These are phyloP conservation scores for Rhyacophila evoluta DNA, from an alignment of 2,888 invertebrate species.

Conservation along the genomic window DNA sequence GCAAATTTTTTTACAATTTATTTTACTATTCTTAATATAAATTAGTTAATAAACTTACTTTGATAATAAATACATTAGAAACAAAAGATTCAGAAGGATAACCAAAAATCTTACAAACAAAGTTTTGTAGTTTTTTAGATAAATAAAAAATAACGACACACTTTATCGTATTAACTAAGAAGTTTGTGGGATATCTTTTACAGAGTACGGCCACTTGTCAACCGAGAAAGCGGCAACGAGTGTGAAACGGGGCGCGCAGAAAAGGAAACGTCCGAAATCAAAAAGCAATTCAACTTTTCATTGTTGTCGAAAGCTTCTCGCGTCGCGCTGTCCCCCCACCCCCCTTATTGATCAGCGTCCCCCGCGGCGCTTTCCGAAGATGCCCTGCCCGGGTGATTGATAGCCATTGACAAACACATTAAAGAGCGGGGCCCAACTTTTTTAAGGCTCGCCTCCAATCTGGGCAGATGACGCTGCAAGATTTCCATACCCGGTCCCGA, in stretches of 20 bases:
- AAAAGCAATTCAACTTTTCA: conserved; percentile 46
- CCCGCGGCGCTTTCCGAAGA: conserved; percentile 34
- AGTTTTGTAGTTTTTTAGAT: background rate
- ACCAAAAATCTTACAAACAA: background rate
- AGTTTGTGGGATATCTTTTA: background rate
- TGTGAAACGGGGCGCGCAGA: conserved; percentile 26
- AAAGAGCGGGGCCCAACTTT: conserved; percentile 49
- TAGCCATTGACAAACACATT: conserved; percentile 55
- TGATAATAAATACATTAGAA: background rate
- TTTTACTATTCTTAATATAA: too few relatives aligned
- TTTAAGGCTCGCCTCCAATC: conserved; percentile 50
- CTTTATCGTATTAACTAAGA: conserved; percentile 22
- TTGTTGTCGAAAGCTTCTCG: conserved; percentile 37
- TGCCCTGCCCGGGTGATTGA: conserved; percentile 49
- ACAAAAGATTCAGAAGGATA: background rate
- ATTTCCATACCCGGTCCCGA: conserved; percentile 48
- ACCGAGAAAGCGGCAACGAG: conserved; percentile 32
- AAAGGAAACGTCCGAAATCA: conserved; percentile 43
- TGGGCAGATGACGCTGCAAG: conserved; percentile 52
- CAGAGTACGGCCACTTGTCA: conserved; percentile 37
- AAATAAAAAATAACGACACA: conserved; percentile 22
- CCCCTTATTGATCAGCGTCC: conserved; percentile 44
- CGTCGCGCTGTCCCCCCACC: conserved; percentile 33
- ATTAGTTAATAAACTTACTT: too few relatives aligned
- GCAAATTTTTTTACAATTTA: too few relatives aligned